These are phyloP conservation scores for Lymantria monacha DNA, from an alignment of 2,888 invertebrate genomes.

Conservation along the genomic window DNA sequence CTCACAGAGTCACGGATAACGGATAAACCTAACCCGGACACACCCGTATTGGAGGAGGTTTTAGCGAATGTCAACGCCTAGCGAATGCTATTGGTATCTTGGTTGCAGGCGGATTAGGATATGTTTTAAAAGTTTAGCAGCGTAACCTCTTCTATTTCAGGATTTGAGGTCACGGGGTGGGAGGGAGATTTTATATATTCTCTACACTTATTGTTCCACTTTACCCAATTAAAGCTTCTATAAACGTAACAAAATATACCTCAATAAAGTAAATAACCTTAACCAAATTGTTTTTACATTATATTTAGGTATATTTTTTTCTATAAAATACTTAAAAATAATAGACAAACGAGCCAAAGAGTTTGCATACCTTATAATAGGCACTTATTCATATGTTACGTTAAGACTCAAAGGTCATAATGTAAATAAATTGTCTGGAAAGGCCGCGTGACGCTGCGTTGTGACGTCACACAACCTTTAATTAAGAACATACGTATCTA, in stretches of 20 bases:
- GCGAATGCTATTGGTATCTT: slow-evolving; percentile 70
- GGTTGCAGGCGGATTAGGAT: slow-evolving; percentile 75
- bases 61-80: slow-evolving; percentile 68
- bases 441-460: slow-evolving; percentile 2
- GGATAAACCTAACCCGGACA: slow-evolving; percentile 73
- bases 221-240: too few species aligned
- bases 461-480: slow-evolving; percentile 1
- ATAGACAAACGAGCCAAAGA: too few species aligned
- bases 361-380: too few species aligned
- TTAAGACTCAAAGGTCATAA: slow-evolving; percentile 13
- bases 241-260: too few species aligned
- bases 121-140: slow-evolving; percentile 44
- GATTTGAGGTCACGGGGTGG: slow-evolving; percentile 16
- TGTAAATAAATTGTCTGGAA: slow-evolving; percentile 9
- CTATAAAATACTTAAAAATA: too few species aligned
- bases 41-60: slow-evolving; percentile 72
- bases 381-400: not conserved
- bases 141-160: slow-evolving; percentile 35
- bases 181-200: not conserved
- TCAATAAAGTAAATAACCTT: too few species aligned
- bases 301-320: too few species aligned
- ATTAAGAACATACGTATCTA: not conserved
- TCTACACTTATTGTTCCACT: not conserved
- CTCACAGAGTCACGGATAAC: slow-evolving; percentile 76
- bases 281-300: too few species aligned